Evolutionary conservation across 2,888 invertebrate genomes (phyloP).

Genomic region (Mythimna loreyi): DNA sequence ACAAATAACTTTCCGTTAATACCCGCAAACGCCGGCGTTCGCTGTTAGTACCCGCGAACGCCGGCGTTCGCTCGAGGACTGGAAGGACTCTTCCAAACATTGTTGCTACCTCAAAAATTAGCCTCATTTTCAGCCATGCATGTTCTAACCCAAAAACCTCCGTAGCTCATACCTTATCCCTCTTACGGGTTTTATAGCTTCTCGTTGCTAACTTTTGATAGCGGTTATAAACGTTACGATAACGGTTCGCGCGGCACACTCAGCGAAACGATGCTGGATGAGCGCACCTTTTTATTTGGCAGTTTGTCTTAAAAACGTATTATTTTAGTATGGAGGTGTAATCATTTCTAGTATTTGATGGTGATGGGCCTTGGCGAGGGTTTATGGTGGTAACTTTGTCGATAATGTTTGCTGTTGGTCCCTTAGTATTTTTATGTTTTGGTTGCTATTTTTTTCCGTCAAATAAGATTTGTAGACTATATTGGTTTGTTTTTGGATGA

Average conservation of each 20-base stretch:
- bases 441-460: conserved; percentile 16
- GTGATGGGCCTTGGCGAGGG: conserved; percentile 59
- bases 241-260: conserved; percentile 67
- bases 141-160: conserved; percentile 40
- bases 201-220: conserved; percentile 76
- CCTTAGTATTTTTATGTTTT: conserved; percentile 45
- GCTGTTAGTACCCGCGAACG: no score
- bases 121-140: conserved; percentile 47
- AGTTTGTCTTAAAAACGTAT: conserved; percentile 76
- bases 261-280: conserved; percentile 62
- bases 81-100: no score
- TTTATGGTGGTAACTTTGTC: conserved; percentile 44
- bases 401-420: conserved; percentile 41
- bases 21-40: no score
- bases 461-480: neutral
- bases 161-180: conserved; percentile 40
- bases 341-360: conserved; percentile 72
- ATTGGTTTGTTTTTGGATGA: neutral
- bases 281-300: conserved; percentile 75
- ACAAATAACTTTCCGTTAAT: no score
- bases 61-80: no score
- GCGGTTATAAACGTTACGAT: conserved; percentile 80
- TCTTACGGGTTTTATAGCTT: conserved; percentile 67
- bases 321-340: conserved; percentile 65
- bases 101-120: conserved; percentile 28